Conservation (phyloP, 2,113 vertebrate species). For the Phodopus roborovskii region DNA sequence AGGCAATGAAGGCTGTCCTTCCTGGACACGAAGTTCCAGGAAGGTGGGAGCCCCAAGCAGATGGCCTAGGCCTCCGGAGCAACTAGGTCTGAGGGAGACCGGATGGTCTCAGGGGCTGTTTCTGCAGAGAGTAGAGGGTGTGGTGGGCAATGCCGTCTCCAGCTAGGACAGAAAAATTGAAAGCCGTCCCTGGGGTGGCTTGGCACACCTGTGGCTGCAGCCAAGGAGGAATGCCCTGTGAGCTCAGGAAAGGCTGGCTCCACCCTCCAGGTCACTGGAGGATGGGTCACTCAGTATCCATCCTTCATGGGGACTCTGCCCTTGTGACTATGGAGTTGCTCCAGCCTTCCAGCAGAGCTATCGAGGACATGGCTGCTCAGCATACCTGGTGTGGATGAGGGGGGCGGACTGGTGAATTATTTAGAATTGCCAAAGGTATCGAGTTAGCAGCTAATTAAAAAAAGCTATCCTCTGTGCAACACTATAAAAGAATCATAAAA, state of each 20-base stretch:
- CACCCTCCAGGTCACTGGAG: not conserved
- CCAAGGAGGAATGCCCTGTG: rapidly evolving
- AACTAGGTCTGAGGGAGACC: not conserved
- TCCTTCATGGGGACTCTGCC: not conserved
- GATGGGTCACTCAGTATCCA: rapidly evolving
- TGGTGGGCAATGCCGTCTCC: rapidly evolving
- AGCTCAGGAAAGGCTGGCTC: rapidly evolving
- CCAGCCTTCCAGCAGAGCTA: rapidly evolving
- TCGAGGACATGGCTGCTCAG: rapidly evolving
- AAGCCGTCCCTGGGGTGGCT: rapidly evolving
- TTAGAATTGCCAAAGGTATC: constrained; percentile 85
- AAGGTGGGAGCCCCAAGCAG: rapidly evolving
- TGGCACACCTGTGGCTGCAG: not conserved
- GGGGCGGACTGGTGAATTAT: constrained; percentile 69
- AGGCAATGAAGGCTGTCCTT: rapidly evolving
- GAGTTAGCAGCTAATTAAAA: constrained; percentile 84
- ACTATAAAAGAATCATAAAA: constrained; percentile 87
- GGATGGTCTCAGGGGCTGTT: rapidly evolving
- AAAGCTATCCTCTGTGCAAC: constrained; percentile 77
- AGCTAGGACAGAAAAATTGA: not conserved
- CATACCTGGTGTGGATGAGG: not conserved
- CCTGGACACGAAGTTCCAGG: rapidly evolving
- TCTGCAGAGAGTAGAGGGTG: rapidly evolving
- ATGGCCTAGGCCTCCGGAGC: rapidly evolving
- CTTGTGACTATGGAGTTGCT: not conserved